phyloP scores from a whole-genome alignment of 2,888 invertebrate genomes.

The Merodon equestris region DNA sequence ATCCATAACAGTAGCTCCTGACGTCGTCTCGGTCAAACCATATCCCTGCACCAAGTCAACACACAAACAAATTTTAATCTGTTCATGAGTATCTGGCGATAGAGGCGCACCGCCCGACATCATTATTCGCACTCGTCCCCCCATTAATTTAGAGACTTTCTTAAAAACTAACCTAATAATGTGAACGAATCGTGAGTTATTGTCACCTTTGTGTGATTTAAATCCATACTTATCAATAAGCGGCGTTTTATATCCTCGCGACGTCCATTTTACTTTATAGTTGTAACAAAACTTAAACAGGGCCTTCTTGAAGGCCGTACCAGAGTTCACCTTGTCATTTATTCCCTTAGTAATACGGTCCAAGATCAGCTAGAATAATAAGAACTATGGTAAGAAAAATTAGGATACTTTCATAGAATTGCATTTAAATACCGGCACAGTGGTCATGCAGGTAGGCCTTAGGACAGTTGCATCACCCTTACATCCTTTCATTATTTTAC shows the following conservation, averaged over 20 bases:
- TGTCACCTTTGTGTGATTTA: background rate
- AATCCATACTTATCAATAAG: slow-evolving; percentile 83
- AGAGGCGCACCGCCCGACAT: slow-evolving; percentile 97
- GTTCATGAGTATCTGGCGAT: slow-evolving; percentile 96
- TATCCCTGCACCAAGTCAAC: slow-evolving; percentile 95
- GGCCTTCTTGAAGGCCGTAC: slow-evolving; percentile 87
- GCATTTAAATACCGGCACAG: slow-evolving; percentile 89
- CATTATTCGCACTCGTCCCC: slow-evolving; percentile 92
- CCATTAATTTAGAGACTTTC: slow-evolving; percentile 84
- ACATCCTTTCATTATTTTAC: slow-evolving; percentile 96
- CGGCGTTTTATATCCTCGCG: slow-evolving; percentile 90
- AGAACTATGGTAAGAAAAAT: slow-evolving; percentile 20
- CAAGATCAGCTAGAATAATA: slow-evolving; percentile 87
- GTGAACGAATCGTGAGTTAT: too few species aligned
- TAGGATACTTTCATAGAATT: background rate
- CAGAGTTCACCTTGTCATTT: slow-evolving; percentile 93
- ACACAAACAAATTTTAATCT: slow-evolving; percentile 94
- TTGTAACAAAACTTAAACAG: slow-evolving; percentile 96
- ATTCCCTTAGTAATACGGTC: slow-evolving; percentile 98
- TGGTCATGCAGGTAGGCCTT: slow-evolving; percentile 95
- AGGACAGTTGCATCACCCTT: slow-evolving; percentile 96
- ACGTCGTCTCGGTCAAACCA: slow-evolving; percentile 98
- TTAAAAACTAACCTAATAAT: slow-evolving; percentile 76
- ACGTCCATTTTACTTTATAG: slow-evolving; percentile 93
- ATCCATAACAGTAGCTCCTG: slow-evolving; percentile 93